Evolutionary conservation across 2,888 invertebrate species (phyloP), one percentile per base, ranked within the genome.

Genomic region (Ischnura elegans): DNA sequence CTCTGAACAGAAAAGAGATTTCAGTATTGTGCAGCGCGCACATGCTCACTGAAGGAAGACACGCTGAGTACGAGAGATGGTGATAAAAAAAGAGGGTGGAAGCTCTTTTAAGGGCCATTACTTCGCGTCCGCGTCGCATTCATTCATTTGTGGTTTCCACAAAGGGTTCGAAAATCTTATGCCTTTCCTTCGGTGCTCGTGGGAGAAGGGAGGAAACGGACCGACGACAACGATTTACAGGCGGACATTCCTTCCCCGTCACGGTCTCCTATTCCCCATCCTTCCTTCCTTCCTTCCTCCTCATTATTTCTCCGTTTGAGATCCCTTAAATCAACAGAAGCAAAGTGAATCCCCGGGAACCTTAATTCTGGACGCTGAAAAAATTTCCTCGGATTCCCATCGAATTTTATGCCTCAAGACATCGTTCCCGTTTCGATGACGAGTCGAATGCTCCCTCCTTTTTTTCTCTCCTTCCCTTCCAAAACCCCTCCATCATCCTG

Each of bases 271-370:
- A n/a, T n/a, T n/a, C n/a, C n/a, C n/a, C n/a, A n/a, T 87, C 13
- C 61, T 45, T 43, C 43, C 61, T 90, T 66, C 61, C 61, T 43
- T 42, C 61, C 61, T n/a, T 90, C 61, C 36, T 51, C 42, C 55
- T 90, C 90, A 90, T 90, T 90, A 90, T 90, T 90, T 90, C 90
- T 90, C 43, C 43, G 61, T 90, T 90, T 90, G 45, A 61, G 42
- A 10, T 61, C 45, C n/a, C 61, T 43, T 90, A 90, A 90, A 90
- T 90, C 61, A 90, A 76, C 76, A 76, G 36, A 29, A 61, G 90
- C 66, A 61, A 42, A 87, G 55, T 29, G 55, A 42, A 66, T 90
- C 43, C 90, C 45, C 90, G 45, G 10, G 76, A 76, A 76, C 76
- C 6, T 10, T 76, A 29, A 76, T 36, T 76, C 76, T 76, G 76